phyloP scores from a whole-genome alignment of 2,113 vertebrate species.

The Petromus typicus region DNA sequence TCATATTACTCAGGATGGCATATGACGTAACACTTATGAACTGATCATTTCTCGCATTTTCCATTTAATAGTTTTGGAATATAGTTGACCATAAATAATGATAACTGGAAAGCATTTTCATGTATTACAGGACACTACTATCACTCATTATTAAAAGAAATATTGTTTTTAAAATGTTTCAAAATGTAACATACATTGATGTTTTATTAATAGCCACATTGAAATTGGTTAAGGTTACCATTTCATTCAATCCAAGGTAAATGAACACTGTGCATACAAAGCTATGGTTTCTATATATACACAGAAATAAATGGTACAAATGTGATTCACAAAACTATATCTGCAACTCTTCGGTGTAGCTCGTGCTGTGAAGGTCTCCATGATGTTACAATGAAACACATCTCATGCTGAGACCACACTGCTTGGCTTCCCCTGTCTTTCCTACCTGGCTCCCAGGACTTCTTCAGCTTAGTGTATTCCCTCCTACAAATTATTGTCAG shows the following conservation, averaged over 20 bases:
- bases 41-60: not conserved
- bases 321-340: not conserved
- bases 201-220: constrained; percentile 14
- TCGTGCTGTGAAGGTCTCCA: not conserved
- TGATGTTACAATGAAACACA: not conserved
- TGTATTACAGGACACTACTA: not conserved
- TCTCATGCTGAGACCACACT: not conserved
- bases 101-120: not conserved
- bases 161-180: constrained; percentile 21
- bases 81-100: not conserved
- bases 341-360: not conserved
- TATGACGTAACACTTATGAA: not conserved
- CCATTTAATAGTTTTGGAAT: not conserved
- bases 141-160: constrained; percentile 20
- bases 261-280: constrained; percentile 19
- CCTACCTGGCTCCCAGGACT: not conserved
- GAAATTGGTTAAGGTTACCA: constrained; percentile 19
- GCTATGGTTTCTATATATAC: not conserved
- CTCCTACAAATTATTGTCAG: not conserved
- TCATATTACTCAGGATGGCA: not conserved
- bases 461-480: not conserved
- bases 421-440: not conserved
- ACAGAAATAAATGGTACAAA: constrained; percentile 17
- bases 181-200: not conserved
- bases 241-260: not conserved